Percentiles rank a stretch among this genome's conserved stretches.
phyloP scores from a whole-genome alignment of 1,140 invertebrate species.

The Drosophila lacteicornis region DNA sequence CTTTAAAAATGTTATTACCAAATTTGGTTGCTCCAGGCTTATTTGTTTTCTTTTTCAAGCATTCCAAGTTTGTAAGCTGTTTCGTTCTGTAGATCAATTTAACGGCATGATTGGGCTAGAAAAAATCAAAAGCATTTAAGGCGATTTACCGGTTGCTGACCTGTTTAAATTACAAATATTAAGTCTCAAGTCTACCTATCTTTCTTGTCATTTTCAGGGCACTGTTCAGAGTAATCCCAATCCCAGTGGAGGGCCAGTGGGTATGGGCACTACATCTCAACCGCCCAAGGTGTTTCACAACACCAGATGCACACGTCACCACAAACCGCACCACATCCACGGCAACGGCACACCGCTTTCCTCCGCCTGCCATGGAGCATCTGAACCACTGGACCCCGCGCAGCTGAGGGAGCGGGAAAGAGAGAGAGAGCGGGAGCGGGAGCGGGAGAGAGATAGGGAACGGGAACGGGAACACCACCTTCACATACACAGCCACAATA shows the following conservation, averaged over 20 bases:
- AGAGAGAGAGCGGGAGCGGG: constrained; percentile 17
- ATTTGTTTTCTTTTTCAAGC: background rate
- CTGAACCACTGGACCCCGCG: constrained; percentile 18
- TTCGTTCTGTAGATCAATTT: constrained; percentile 72
- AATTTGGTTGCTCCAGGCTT: too few species aligned
- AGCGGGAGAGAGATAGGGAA: constrained; percentile 25
- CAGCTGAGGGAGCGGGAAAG: constrained; percentile 38
- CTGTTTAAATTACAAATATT: constrained; percentile 42
- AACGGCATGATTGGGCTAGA: constrained; percentile 79
- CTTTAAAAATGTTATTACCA: too few species aligned
- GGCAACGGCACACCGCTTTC: constrained; percentile 31
- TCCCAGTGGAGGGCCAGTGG: constrained; percentile 40
- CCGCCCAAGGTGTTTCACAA: constrained; percentile 80
- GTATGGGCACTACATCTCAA: constrained; percentile 45
- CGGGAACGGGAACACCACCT: constrained; percentile 55
- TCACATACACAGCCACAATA: constrained; percentile 69
- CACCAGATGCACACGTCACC: constrained; percentile 79
- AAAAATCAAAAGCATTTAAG: constrained; percentile 69
- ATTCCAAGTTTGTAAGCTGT: constrained; percentile 26
- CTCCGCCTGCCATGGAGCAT: constrained; percentile 15
- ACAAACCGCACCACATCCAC: constrained; percentile 73
- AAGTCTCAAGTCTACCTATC: constrained; percentile 4
- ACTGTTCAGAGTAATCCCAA: constrained; percentile 76
- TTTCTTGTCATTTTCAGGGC: constrained; percentile 45
- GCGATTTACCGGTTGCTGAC: constrained; percentile 74